Evolutionary conservation across 2,113 vertebrate species (phyloP).

Genomic region (Phrynosoma platyrhinos): DNA sequence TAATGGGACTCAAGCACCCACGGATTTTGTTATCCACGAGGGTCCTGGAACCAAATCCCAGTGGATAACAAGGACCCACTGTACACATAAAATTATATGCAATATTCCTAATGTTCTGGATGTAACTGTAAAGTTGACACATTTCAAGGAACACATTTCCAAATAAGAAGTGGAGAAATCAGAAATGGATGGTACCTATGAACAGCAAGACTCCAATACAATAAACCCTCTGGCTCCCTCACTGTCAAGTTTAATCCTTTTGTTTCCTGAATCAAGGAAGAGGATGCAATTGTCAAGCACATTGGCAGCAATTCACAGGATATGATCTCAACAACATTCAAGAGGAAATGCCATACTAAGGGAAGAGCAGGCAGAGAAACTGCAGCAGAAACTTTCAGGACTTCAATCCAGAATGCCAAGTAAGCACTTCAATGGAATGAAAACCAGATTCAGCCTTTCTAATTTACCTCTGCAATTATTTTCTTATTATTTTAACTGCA

Average conservation of each 20-base stretch:
- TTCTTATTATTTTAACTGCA: neutral
- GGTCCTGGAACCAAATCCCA: too few relatives aligned
- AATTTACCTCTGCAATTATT: neutral
- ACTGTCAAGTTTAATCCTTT: slow-evolving; percentile 2
- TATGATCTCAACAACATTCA: slow-evolving; percentile 15
- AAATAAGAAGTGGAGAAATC: neutral
- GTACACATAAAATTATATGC: neutral
- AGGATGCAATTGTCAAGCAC: slow-evolving; percentile 30
- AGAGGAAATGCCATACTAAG: neutral
- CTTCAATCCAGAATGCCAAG: neutral
- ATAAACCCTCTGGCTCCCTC: neutral
- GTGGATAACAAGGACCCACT: too few relatives aligned
- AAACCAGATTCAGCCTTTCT: neutral
- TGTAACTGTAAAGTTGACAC: neutral
- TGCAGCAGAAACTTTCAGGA: neutral
- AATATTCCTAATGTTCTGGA: neutral
- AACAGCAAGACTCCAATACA: neutral
- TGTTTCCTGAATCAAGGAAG: slow-evolving; percentile 5
- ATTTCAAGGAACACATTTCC: neutral
- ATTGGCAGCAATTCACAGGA: slow-evolving; percentile 24
- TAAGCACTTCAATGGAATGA: neutral
- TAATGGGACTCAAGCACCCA: too few relatives aligned
- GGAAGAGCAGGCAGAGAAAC: neutral
- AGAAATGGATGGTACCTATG: neutral
- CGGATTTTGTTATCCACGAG: too few relatives aligned